phyloP scores from a whole-genome alignment of 1,140 invertebrate genomes.

The Drosophila triauraria region DNA sequence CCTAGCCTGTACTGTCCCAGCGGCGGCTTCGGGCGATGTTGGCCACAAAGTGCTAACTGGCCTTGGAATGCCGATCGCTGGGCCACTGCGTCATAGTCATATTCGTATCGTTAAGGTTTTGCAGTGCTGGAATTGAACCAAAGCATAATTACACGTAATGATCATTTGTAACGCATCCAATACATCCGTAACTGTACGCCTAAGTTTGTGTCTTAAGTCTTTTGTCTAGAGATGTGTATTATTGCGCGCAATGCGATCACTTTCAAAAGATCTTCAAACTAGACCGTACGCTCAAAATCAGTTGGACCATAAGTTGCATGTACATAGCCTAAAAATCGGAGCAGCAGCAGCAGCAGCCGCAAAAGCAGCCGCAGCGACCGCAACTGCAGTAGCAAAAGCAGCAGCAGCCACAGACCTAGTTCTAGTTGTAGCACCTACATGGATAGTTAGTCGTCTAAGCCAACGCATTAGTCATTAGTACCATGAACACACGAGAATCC shows the following conservation, averaged over 20 bases:
- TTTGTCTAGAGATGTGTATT: conserved; percentile 81
- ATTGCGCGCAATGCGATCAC: conserved; percentile 68
- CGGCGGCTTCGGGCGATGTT: conserved; percentile 76
- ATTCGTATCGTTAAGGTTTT: conserved; percentile 48
- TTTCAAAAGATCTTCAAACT: conserved; percentile 83
- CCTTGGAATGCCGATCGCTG: conserved; percentile 61
- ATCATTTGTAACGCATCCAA: conserved; percentile 29
- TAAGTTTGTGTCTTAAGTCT: conserved; percentile 82
- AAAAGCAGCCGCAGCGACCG: conserved; percentile 7
- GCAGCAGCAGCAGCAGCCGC: conserved; percentile 11
- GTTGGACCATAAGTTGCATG: conserved; percentile 65
- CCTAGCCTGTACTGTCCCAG: conserved; percentile 46
- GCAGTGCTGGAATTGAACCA: conserved; percentile 85
- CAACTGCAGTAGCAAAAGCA: conserved; percentile 10
- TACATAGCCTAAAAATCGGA: conserved; percentile 65
- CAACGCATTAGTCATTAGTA: conserved; percentile 73
- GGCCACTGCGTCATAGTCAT: conserved; percentile 67
- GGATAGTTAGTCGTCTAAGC: conserved; percentile 34
- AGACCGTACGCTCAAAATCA: conserved; percentile 65
- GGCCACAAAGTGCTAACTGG: conserved; percentile 66
- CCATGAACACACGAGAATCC: conserved; percentile 37
- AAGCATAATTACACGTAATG: conserved; percentile 64
- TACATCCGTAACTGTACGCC: conserved; percentile 36
- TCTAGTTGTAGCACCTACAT: conserved; percentile 37
- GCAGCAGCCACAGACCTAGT: conserved; percentile 30